Conservation (phyloP, 1,140 invertebrate genomes). For the Metopolophium dirhodum region DNA sequence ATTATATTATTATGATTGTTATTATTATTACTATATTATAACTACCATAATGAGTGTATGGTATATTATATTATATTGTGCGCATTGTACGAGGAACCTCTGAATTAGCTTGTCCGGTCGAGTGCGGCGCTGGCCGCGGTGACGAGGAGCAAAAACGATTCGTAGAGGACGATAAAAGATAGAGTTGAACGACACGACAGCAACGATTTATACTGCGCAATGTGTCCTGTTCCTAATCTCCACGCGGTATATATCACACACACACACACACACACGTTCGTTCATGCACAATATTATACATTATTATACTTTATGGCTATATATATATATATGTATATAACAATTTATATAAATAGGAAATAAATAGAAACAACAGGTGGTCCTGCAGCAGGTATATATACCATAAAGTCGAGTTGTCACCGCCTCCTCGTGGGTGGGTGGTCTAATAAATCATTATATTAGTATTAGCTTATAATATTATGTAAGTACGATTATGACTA, state of each 20-base stretch:
- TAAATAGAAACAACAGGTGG: conserved; percentile 42
- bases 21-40: background rate
- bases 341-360: background rate
- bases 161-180: background rate
- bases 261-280: no score
- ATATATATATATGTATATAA: background rate
- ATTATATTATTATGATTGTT: conserved; percentile 7
- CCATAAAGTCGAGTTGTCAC: background rate
- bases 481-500: conserved; percentile 9
- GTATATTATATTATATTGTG: background rate
- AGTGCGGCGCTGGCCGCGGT: background rate
- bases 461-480: conserved; percentile 13
- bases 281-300: background rate
- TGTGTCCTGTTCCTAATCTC: background rate
- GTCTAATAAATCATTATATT: conserved; percentile 29
- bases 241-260: background rate
- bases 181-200: conserved; percentile 41
- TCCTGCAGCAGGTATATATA: background rate
- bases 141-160: conserved; percentile 32
- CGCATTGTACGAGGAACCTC: background rate
- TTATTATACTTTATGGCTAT: background rate
- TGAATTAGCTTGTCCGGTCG: conserved; percentile 4
- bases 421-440: conserved; percentile 2
- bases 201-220: background rate
- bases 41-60: background rate